Conservation (phyloP, 1,140 invertebrate species). For the Papilio helenus region DNA sequence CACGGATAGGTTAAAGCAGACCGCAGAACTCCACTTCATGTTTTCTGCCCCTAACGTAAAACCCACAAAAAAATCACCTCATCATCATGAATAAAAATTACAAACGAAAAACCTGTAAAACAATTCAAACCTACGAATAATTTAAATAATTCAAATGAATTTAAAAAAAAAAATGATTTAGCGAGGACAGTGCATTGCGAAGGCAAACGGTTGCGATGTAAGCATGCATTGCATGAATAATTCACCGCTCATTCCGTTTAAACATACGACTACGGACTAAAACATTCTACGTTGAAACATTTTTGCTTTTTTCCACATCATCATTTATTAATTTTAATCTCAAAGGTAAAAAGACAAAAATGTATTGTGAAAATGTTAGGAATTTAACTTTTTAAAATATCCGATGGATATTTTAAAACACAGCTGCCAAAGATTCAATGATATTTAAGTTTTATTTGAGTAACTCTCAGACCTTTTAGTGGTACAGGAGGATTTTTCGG, state of each 20-base stretch:
- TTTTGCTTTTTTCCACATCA: neutral
- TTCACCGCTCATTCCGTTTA: constrained; percentile 13
- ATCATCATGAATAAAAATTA: neutral
- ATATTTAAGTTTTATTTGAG: neutral
- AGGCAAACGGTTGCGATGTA: constrained; percentile 10
- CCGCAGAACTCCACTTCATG: neutral
- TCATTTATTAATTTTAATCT: constrained; percentile 17
- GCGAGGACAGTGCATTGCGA: constrained; percentile 23
- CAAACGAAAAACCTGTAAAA: neutral
- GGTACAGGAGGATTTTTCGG: too few relatives aligned
- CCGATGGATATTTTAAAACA: neutral
- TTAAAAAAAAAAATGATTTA: neutral
- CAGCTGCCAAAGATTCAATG: too few relatives aligned
- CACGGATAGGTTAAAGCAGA: neutral
- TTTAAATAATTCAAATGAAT: constrained; percentile 3
- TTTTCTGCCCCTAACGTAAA: too few relatives aligned
- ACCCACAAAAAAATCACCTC: neutral
- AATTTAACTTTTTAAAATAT: neutral
- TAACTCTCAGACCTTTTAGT: too few relatives aligned
- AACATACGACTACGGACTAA: constrained; percentile 22
- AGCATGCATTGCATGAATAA: constrained; percentile 18
- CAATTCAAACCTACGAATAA: neutral
- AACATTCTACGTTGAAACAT: neutral
- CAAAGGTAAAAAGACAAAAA: constrained; percentile 16
- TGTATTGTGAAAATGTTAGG: neutral